Conservation (phyloP, 2,888 invertebrate genomes). For the Perizoma affinitatum region DNA sequence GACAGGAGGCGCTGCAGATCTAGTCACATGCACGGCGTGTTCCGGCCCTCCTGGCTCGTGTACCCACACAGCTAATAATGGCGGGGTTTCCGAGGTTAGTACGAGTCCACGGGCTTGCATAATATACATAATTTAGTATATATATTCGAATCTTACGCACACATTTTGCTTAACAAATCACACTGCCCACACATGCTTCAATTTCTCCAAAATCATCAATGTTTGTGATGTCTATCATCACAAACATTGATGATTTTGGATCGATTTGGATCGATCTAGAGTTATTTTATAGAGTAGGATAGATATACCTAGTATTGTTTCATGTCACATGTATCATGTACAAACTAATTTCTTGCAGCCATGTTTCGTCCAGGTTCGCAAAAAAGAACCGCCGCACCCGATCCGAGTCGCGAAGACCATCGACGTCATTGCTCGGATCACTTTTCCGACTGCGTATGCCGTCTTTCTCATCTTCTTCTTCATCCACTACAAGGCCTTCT, state of each 20-base stretch:
- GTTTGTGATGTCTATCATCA: no score
- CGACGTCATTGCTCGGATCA: slow-evolving; percentile 96
- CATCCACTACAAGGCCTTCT: slow-evolving; percentile 95
- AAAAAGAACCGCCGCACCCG: slow-evolving; percentile 96
- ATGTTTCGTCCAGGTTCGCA: slow-evolving; percentile 93
- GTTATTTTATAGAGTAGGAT: no score
- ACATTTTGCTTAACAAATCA: not conserved
- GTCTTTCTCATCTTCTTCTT: slow-evolving; percentile 98
- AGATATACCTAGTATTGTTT: no score
- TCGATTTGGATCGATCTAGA: no score
- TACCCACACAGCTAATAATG: slow-evolving; percentile 94
- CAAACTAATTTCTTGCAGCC: slow-evolving; percentile 85
- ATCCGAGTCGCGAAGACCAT: slow-evolving; percentile 97
- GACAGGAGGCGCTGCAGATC: slow-evolving; percentile 88
- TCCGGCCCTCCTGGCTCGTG: slow-evolving; percentile 90
- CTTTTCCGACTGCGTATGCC: slow-evolving; percentile 96
- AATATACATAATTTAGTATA: slow-evolving; percentile 1
- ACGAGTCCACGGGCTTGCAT: slow-evolving; percentile 5
- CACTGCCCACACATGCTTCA: not conserved
- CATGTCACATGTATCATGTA: no score
- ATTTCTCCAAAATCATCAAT: no score
- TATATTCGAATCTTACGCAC: not conserved
- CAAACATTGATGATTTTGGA: no score
- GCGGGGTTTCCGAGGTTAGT: slow-evolving; percentile 93
- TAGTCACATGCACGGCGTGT: slow-evolving; percentile 93